Conservation (phyloP, 2,888 invertebrate genomes). For the Pilophorus perplexus region DNA sequence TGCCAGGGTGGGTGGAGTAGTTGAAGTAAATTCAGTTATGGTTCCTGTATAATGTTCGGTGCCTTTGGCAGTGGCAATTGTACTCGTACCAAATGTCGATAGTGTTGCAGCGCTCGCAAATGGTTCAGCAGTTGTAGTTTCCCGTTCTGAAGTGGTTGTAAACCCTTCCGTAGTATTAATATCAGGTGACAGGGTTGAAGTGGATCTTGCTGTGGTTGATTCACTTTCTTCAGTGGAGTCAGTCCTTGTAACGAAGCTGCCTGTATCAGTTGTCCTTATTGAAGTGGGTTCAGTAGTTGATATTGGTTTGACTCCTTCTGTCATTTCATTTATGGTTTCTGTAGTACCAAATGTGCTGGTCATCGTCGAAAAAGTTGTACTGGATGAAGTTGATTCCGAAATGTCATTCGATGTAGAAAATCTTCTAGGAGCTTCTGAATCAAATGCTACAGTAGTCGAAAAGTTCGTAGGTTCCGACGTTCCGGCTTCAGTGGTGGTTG, state of each 20-base stretch:
- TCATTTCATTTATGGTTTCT: too few species aligned
- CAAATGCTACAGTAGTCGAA: too few species aligned
- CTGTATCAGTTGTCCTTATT: not conserved
- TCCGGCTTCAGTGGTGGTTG: too few species aligned
- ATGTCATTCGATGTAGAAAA: too few species aligned
- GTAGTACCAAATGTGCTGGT: too few species aligned
- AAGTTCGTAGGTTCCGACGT: too few species aligned
- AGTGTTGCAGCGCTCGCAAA: too few species aligned
- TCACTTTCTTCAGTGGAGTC: not conserved
- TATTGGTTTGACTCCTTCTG: too few species aligned
- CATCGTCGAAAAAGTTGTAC: too few species aligned
- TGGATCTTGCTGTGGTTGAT: not conserved
- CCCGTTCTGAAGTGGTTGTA: not conserved
- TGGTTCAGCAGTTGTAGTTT: slow-evolving; percentile 9
- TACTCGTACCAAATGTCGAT: too few species aligned
- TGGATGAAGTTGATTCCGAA: too few species aligned
- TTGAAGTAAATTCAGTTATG: not conserved
- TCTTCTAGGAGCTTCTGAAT: too few species aligned
- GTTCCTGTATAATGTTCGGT: not conserved
- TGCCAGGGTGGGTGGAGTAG: not conserved
- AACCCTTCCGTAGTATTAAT: not conserved
- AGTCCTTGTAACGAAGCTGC: not conserved
- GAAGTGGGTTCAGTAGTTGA: not conserved
- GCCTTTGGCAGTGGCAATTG: not conserved
- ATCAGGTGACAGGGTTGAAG: not conserved